phyloP scores from a whole-genome alignment of 2,113 vertebrate species.

The Corythornis vintsioides region DNA sequence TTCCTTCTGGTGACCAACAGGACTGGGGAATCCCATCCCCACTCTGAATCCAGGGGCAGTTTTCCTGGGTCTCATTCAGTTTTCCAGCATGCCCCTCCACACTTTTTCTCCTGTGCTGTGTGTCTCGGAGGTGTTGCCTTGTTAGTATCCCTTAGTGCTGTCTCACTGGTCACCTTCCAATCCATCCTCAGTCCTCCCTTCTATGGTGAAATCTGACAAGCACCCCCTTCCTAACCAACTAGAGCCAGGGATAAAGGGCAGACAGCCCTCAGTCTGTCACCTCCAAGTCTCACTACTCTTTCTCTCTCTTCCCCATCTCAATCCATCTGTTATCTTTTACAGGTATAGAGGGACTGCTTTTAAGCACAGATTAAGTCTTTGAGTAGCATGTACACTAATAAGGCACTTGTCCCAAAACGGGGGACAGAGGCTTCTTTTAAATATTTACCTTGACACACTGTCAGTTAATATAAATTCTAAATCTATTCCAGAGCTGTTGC shows the following conservation, averaged over 20 bases:
- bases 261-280: conserved; percentile 7
- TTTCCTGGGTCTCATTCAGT: not conserved
- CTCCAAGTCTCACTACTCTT: conserved; percentile 2
- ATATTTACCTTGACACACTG: conserved; percentile 18
- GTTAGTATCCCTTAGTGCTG: not conserved
- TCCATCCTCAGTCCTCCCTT: not conserved
- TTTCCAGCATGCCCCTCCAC: not conserved
- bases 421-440: not conserved
- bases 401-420: not conserved
- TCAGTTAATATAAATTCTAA: conserved; percentile 10
- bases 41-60: not conserved
- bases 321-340: not conserved
- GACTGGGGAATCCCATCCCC: not conserved
- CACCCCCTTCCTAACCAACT: not conserved
- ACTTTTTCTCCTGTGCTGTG: not conserved
- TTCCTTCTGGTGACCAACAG: not conserved
- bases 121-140: not conserved
- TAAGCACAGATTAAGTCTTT: not conserved
- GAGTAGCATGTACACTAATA: not conserved
- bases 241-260: not conserved
- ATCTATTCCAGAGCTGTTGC: not conserved
- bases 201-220: not conserved
- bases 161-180: not conserved
- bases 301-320: not conserved
- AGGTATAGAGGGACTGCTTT: not conserved